Percentiles rank a stretch among this genome's conserved stretches.
Conservation (phyloP, 1,140 invertebrate species). For the Sweltsa coloradensis region DNA sequence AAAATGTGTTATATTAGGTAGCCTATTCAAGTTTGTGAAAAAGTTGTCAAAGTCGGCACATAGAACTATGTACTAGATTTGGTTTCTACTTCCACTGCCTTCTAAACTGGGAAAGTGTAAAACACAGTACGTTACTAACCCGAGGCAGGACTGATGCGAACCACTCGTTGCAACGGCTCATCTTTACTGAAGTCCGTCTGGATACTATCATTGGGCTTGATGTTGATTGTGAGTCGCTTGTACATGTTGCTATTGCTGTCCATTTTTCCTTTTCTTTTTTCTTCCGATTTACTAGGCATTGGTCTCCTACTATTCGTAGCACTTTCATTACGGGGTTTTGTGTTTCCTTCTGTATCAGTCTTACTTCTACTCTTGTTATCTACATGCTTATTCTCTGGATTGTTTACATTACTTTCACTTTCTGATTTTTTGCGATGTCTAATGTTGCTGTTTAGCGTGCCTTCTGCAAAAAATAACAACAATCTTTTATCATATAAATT, state of each 20-base stretch:
- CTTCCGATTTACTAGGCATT: background rate
- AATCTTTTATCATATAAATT: too few species aligned
- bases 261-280: constrained; percentile 5
- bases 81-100: too few species aligned
- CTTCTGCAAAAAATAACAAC: too few species aligned
- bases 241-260: constrained; percentile 24
- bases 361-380: constrained; percentile 23
- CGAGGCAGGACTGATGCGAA: constrained; percentile 62
- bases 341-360: constrained; percentile 27
- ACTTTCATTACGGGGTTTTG: constrained; percentile 27
- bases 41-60: too few species aligned
- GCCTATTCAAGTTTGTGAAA: too few species aligned
- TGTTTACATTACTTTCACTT: constrained; percentile 23
- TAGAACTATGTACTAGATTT: too few species aligned
- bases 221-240: constrained; percentile 55
- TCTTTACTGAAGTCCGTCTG: constrained; percentile 65
- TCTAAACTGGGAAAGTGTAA: too few species aligned
- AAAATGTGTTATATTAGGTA: too few species aligned
- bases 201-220: constrained; percentile 59
- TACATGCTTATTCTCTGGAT: constrained; percentile 27
- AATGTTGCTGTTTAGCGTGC: too few species aligned
- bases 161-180: constrained; percentile 76
- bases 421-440: too few species aligned
- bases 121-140: too few species aligned
- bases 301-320: background rate